Evolutionary conservation across 2,888 invertebrate genomes (phyloP).

Genomic region (Steinernema carpocapsae): DNA sequence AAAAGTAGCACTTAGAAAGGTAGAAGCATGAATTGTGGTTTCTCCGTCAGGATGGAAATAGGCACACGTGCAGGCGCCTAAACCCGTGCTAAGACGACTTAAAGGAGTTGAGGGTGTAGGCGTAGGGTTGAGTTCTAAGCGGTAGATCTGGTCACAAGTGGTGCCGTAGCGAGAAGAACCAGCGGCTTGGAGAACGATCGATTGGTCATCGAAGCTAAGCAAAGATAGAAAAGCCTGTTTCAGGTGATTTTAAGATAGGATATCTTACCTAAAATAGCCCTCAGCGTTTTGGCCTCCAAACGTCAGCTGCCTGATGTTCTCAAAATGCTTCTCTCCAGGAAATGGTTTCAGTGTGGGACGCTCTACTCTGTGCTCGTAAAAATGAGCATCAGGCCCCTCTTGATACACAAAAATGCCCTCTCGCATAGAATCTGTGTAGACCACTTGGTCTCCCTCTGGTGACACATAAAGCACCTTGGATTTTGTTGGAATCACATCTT

Average conservation of each 20-base stretch:
- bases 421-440: background rate
- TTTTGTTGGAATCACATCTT: background rate
- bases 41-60: slow-evolving; percentile 50
- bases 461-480: background rate
- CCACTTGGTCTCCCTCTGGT: background rate
- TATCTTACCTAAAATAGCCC: slow-evolving; percentile 40
- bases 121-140: slow-evolving; percentile 26
- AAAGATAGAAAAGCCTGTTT: too few species aligned
- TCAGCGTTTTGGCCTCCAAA: slow-evolving; percentile 55
- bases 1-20: slow-evolving; percentile 42
- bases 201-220: slow-evolving; percentile 46
- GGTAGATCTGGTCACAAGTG: slow-evolving; percentile 48
- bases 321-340: slow-evolving; percentile 45
- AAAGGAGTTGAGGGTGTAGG: slow-evolving; percentile 33
- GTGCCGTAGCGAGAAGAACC: slow-evolving; percentile 47
- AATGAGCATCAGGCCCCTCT: background rate
- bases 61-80: slow-evolving; percentile 49
- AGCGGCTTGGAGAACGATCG: slow-evolving; percentile 50
- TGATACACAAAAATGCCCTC: background rate
- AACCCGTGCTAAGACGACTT: slow-evolving; percentile 47
- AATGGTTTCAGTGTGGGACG: slow-evolving; percentile 22
- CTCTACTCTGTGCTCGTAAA: background rate
- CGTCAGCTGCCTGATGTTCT: slow-evolving; percentile 50
- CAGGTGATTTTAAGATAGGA: background rate
- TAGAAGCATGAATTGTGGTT: slow-evolving; percentile 47